Evolutionary conservation across 2,888 invertebrate species (phyloP).

Genomic region (Eupithecia vulgata): DNA sequence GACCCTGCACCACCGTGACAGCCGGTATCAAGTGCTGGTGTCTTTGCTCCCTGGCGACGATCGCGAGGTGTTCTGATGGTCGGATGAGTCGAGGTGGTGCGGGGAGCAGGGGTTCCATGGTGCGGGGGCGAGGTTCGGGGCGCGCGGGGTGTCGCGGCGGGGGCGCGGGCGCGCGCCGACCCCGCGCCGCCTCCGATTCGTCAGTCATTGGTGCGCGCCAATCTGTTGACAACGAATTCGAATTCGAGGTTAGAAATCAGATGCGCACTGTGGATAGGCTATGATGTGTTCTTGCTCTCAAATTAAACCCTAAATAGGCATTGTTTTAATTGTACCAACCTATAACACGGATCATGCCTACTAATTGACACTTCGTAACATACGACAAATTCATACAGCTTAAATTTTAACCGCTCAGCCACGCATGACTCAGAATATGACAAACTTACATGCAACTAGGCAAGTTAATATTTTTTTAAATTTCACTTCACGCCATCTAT

Average conservation of each 20-base stretch:
- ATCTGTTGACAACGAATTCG: slow-evolving; percentile 61
- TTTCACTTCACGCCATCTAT: slow-evolving; percentile 68
- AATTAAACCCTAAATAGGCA: too few relatives aligned
- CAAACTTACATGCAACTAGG: background rate
- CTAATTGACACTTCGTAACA: background rate
- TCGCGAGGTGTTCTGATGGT: slow-evolving; percentile 76
- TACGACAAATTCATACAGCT: background rate
- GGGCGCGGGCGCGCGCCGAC: slow-evolving; percentile 72
- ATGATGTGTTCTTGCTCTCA: too few relatives aligned
- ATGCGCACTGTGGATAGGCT: background rate
- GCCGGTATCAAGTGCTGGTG: slow-evolving; percentile 65
- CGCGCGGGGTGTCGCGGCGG: slow-evolving; percentile 67
- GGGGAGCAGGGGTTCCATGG: slow-evolving; percentile 38
- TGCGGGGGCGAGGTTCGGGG: slow-evolving; percentile 67
- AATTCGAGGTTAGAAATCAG: background rate
- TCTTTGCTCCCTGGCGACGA: slow-evolving; percentile 64
- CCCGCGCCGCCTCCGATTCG: slow-evolving; percentile 76
- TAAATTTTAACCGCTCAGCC: background rate
- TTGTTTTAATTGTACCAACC: too few relatives aligned
- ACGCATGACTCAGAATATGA: background rate
- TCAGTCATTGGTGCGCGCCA: slow-evolving; percentile 82
- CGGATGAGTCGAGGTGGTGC: slow-evolving; percentile 73
- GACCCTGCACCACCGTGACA: slow-evolving; percentile 65
- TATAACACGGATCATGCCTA: too few relatives aligned
- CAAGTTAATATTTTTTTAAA: background rate